Base-by-base conservation (phyloP, 2,797 vertebrate species). In the Bothrops alternatus region DNA sequence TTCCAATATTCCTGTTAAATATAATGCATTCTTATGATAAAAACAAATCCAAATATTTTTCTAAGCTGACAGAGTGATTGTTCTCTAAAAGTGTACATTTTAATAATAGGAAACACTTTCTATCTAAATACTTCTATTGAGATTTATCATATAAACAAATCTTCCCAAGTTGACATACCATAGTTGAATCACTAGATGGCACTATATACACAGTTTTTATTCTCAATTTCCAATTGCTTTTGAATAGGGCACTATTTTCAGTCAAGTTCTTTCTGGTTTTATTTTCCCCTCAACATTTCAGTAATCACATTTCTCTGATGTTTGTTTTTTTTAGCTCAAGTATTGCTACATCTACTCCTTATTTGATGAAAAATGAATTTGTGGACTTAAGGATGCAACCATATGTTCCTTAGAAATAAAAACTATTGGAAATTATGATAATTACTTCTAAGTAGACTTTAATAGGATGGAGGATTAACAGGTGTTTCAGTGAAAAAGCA, bases 121-220 rank as follows among this genome's bases (percentile, higher is more conserved):
- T 25, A 82, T 82, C 10, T 23, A 78, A 42, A 78, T 78, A 42
- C 32, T 78, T 78, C 16, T 25, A 47, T 82, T 25, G 78, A 47
- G 23, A 47, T 82, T 78, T 69, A 4, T 25, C 18, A 2, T 28
- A 53, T 1, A 82, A 20, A 85, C 14, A 61, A 60, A 90, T 85
- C 28, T 18, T 88, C 23, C 73, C 37, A 55, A n/a, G 28, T 0
- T 53, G 92, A 16, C 4, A 78, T 94, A 90, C 25, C 7, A 92
- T 0, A 56, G 2, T 2, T 92, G 37, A 56, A 37, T 89, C 97
- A 95, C 94, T 78, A 95, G 97, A 94, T 95, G 95, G 96, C 73
- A 94, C 2, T n/a, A 32, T 0, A 93, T 56, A 86, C 16, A 58
- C 69, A 88, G 32, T 11, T 56, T 90, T 61, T 61, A 91, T 63